Base-by-base conservation (phyloP, 2,797 vertebrate species). In the Chelon labrosus region DNA sequence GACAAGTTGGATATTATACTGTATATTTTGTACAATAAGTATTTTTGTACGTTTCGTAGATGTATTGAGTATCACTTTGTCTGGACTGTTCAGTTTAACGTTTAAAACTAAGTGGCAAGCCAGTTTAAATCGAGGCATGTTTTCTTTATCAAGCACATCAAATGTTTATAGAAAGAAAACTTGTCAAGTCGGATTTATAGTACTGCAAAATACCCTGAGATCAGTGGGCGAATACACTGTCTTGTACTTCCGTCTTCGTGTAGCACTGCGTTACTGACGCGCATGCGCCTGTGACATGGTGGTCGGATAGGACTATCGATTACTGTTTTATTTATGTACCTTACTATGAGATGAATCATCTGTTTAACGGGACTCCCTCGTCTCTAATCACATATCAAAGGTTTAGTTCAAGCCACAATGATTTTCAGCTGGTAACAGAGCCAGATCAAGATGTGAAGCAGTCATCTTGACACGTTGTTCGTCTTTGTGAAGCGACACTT, bases 401-500 rank as follows among this genome's bases (percentile, higher is more conserved):
- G 1, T 25, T 70, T 2, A 50, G 13, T 38, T 5, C 17, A 59
- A 52, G 4, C 0, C 1, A 22, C 0, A 0, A 2, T 8, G 7
- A 14, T 22, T 38, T 58, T n/a, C 0, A 20, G 1, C 1, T n/a
- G 0, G 1, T n/a, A 12, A 38, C 11, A 2, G 1, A 9, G 19
- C 11, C 1, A 2, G 3, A 20, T 19, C 2, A 2, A n/a, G 17
- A n/a, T 47, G 46, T 19, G 7, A 4, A 1, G 4, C 2, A 5
- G 3, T 0, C 0, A 66, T 83, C 73, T 85, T 69, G 70, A 72
- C 5, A 0, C 25, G 3, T 10, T 16, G 1, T 54, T 61, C 1
- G 1, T 77, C 80, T 90, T 73, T 79, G 77, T 44, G 3, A 37
- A 3, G 9, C 3, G 0, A 3, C 13, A 52, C 41, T 83, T 85